Evolutionary conservation across 2,797 vertebrate genomes (phyloP), one percentile per base, ranked within the genome.

Genomic region (Anguilla obscura): DNA sequence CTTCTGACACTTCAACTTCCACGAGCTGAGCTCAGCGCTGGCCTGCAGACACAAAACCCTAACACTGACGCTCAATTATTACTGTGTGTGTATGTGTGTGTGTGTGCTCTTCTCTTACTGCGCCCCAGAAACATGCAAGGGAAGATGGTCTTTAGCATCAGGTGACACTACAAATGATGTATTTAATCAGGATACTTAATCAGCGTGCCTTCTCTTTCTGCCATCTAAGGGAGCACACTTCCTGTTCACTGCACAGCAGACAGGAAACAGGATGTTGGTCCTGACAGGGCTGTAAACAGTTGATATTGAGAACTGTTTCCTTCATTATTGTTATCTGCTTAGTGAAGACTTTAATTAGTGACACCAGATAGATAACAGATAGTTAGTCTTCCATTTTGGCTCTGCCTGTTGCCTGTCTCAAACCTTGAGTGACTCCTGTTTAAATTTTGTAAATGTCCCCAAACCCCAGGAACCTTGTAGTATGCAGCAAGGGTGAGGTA

Each of bases 11-110:
- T 79, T 36, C 71, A 89, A 86, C 87, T 87, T 93, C 79, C 33
- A 86, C 24, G 89, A 91, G 88, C 21, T 85, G 66, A 91, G 84
- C 89, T 94, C 91, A 87, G 87, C 50, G 48, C 91, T 90, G 86
- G 86, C 74, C 93, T 93, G 71, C 16, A 89, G 89, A 30, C 45
- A 24, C 40, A 30, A n/a, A 69, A 18, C 84, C 52, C 27, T 33
- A 45, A 48, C 36, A 27, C 16, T 76, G 36, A 58, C 27, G 14
- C 1, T 50, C 18, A 58, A 56, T 50, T 80, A n/a, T 36, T 1
- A 54, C 74, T 54, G 18, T 18, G 52, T 83, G 45, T 36, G 36
- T 36, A 2, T 30, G 18, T 40, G 56, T 30, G 84, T 60, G 54
- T 30, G 50, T 84, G 80, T 56, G 84, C 45, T 24, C 5, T 2